A percentile compares a stretch with the other conserved stretches of the same genome.
Evolutionary conservation across 2,113 vertebrate genomes (phyloP).

Genomic region (Balaeniceps rex): DNA sequence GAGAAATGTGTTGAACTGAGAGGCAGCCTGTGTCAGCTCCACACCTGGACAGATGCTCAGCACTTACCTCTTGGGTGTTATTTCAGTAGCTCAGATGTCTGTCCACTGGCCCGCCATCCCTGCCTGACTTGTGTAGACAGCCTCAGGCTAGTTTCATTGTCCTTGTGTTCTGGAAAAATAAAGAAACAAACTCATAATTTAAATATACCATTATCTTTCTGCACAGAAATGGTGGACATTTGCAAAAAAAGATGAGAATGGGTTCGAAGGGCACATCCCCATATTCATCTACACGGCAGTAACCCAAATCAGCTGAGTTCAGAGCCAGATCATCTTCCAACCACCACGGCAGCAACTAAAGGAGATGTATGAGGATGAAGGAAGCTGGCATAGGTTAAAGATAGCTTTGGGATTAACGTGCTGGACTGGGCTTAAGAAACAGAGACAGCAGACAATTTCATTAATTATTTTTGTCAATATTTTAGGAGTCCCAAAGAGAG

Average conservation of each 20-base stretch:
- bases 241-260: not conserved
- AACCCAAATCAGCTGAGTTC: not conserved
- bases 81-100: not conserved
- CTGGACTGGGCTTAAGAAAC: not conserved
- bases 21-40: not conserved
- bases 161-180: not conserved
- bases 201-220: not conserved
- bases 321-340: not conserved
- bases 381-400: not conserved
- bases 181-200: not conserved
- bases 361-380: not conserved
- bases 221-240: not conserved
- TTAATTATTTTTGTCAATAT: not conserved
- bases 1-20: not conserved
- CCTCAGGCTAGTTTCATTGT: not conserved
- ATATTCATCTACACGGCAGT: not conserved
- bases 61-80: not conserved
- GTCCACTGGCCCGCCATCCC: not conserved
- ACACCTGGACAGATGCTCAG: not conserved
- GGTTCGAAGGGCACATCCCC: not conserved
- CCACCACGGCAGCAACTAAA: not conserved
- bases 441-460: not conserved
- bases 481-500: not conserved
- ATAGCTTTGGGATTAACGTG: not conserved
- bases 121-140: not conserved